Conservation (phyloP, 2,888 invertebrate species). For the Ectemnius lituratus region DNA sequence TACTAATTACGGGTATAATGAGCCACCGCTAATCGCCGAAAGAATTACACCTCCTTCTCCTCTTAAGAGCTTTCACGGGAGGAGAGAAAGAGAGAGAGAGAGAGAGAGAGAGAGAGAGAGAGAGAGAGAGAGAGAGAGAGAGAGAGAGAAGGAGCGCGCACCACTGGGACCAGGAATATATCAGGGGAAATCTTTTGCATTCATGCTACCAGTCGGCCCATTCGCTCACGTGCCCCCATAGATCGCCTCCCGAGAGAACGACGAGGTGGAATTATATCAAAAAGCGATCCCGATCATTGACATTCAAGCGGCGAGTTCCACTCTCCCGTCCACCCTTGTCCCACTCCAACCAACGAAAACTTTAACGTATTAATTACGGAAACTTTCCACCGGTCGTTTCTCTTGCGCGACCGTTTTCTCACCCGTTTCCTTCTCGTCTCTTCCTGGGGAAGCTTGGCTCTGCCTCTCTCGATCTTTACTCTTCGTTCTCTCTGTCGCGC, state of each 20-base stretch:
- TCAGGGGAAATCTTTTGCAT: conserved; percentile 39
- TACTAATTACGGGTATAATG: conserved; percentile 72
- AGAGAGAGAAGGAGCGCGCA: conserved; percentile 11
- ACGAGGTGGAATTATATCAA: conserved; percentile 58
- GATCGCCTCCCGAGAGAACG: conserved; percentile 25
- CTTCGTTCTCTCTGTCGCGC: conserved; percentile 46
- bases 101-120: conserved; percentile 10
- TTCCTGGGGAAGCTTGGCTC: neutral
- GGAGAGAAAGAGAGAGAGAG: conserved; percentile 9
- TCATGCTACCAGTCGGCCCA: conserved; percentile 32
- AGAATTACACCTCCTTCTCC: conserved; percentile 59
- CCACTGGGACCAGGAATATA: conserved; percentile 26
- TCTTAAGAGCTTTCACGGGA: conserved; percentile 31
- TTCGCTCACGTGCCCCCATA: conserved; percentile 48
- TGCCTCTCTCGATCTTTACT: conserved; percentile 19
- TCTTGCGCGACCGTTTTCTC: conserved; percentile 22
- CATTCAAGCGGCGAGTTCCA: conserved; percentile 52
- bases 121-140: neutral
- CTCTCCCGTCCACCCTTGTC: conserved; percentile 38
- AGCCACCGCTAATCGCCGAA: conserved; percentile 70
- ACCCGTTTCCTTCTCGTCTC: conserved; percentile 11
- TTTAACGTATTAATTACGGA: conserved; percentile 66
- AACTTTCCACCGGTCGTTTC: conserved; percentile 47
- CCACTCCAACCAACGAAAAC: conserved; percentile 50
- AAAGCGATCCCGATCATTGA: conserved; percentile 62